Base-by-base conservation (phyloP, 2,888 invertebrate genomes). In the Odontothrips loti region DNA sequence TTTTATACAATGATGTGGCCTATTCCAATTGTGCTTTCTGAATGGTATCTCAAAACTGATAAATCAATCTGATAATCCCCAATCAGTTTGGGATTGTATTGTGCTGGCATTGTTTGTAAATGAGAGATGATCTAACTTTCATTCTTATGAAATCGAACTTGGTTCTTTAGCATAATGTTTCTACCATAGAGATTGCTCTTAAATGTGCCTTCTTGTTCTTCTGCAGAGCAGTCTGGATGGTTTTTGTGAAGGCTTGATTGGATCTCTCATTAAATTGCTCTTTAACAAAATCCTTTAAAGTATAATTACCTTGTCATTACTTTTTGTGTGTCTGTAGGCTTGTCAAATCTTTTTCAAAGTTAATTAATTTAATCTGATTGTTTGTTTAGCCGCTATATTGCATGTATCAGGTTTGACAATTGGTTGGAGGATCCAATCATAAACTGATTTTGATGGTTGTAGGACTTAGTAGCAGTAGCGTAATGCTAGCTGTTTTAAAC, bases 401-500 rank as follows among this genome's bases (percentile, higher is more conserved):
- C 68, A 27, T 23, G 12, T 23, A 12, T 75, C 12, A 23, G 8
- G 68, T 75, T 75, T 23, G 23, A 58, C 34, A 43, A 43, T n/a
- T 58, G 58, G 58, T 75, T 27, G 27, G 23, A 23, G 12, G 12
- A 75, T 75, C 1, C 27, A 23, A 75, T 75, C 27, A 23, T 58
- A 8, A 58, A 20, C 17, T 58, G 27, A 23, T 27, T 27, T 75
- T 12, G 23, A 75, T 27, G 27, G 23, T 68, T 75, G 27, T 23
- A 75, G 68, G 68, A 75, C 27, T 75, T 9, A 6, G 20, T 68
- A 68, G 68, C 23, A 1, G 27, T 75, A 75, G 68, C 27, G 27
- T 27, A 27, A 75, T 75, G 68, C 27, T 75, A 75, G 68, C 68
- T 75, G 23, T 75, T 75, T 75, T 75, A 75, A 75, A 75, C 12